Evolutionary conservation across 2,888 invertebrate genomes (phyloP).

Genomic region (Perdita meconis): DNA sequence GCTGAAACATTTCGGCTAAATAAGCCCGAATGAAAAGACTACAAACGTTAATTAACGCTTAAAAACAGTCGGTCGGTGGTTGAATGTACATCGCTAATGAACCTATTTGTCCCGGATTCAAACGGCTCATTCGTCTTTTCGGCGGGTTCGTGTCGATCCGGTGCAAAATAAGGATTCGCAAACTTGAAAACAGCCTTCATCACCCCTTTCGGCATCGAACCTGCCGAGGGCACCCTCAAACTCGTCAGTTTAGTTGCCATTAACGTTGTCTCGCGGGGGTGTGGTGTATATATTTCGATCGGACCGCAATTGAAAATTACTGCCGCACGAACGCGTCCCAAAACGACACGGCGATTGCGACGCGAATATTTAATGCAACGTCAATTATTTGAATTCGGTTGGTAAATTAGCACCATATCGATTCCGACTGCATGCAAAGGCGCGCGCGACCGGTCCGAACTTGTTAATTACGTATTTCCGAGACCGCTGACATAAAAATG

Average conservation of each 20-base stretch:
- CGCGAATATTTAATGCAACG: conserved; percentile 71
- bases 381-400: conserved; percentile 69
- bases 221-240: too few species aligned
- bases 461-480: conserved; percentile 50
- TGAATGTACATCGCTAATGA: too few species aligned
- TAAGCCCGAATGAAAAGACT: too few species aligned
- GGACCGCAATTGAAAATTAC: conserved; percentile 66
- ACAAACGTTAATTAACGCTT: too few species aligned
- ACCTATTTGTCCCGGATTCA: too few species aligned
- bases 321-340: conserved; percentile 61
- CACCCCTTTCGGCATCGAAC: too few species aligned
- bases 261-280: conserved; percentile 56
- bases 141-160: too few species aligned
- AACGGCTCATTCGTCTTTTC: too few species aligned
- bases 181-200: too few species aligned
- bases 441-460: background rate
- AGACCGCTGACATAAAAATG: conserved; percentile 24
- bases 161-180: too few species aligned
- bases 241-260: conserved; percentile 56
- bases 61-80: too few species aligned
- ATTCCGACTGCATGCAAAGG: conserved; percentile 55
- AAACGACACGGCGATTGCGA: conserved; percentile 66
- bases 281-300: conserved; percentile 58
- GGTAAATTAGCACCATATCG: conserved; percentile 67
- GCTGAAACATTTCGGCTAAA: too few species aligned